Percentiles rank a stretch among this genome's conserved stretches.
Conservation (phyloP, 2,888 invertebrate species). For the Epicampocera succincta region DNA sequence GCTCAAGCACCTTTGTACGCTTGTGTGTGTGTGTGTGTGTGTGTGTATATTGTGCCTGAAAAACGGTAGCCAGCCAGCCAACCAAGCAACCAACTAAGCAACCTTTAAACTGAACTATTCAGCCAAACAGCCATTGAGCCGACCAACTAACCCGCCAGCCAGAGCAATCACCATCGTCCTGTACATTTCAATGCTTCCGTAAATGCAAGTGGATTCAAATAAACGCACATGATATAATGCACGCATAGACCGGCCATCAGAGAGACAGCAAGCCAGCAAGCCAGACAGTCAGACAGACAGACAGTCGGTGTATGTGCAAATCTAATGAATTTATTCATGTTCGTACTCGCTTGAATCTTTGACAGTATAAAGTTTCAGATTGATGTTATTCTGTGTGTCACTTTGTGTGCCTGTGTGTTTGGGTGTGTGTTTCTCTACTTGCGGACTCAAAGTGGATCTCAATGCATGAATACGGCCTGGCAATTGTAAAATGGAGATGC, state of each 20-base stretch:
- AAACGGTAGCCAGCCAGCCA: constrained; percentile 8
- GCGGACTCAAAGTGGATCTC: constrained; percentile 30
- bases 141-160: constrained; percentile 20
- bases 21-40: background rate
- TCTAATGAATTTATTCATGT: constrained; percentile 47
- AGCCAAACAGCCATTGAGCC: constrained; percentile 6
- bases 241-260: background rate
- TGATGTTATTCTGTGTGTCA: constrained; percentile 13
- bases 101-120: constrained; percentile 30
- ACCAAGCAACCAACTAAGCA: constrained; percentile 37
- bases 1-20: background rate
- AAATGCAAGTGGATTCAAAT: constrained; percentile 37
- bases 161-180: constrained; percentile 49
- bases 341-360: constrained; percentile 27
- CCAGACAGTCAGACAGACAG: background rate
- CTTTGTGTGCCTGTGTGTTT: background rate
- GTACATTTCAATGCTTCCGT: constrained; percentile 52
- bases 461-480: constrained; percentile 19
- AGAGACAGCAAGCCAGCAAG: background rate
- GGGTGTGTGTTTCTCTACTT: background rate
- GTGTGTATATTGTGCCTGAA: background rate
- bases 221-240: constrained; percentile 42
- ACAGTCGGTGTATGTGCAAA: constrained; percentile 23
- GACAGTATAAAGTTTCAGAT: constrained; percentile 10
- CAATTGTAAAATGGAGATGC: constrained; percentile 22